These are phyloP conservation scores for Clarias macrocephalus DNA, from an alignment of 2,113 vertebrate genomes.

Conservation along the genomic window DNA sequence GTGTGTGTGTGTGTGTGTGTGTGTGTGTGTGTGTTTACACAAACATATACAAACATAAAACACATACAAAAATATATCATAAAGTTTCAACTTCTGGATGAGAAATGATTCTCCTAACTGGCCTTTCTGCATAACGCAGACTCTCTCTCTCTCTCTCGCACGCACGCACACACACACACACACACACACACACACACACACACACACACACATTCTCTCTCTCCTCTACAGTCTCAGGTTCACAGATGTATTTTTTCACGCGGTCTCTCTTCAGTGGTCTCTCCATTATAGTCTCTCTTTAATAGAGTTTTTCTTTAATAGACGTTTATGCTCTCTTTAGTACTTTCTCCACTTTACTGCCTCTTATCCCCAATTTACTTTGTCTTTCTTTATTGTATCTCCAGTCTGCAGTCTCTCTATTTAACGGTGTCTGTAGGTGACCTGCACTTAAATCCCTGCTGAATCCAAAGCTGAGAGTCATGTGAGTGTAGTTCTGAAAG, in stretches of 20 bases:
- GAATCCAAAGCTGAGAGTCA: too few species aligned
- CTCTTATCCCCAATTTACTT: neutral
- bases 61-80: neutral
- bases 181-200: too few species aligned
- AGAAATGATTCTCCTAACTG: neutral
- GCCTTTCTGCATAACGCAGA: neutral
- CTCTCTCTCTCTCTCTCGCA: neutral
- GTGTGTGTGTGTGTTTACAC: neutral
- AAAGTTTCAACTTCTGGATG: neutral
- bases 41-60: neutral
- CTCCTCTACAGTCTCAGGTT: neutral
- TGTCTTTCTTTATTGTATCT: neutral
- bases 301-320: too few species aligned
- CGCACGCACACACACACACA: too few species aligned
- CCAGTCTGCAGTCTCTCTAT: neutral
- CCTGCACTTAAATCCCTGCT: too few species aligned
- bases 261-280: neutral
- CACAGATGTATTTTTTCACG: neutral
- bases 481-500: too few species aligned
- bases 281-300: neutral
- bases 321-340: neutral
- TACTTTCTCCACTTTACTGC: neutral
- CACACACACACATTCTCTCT: neutral
- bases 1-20: neutral
- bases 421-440: too few species aligned